Percentiles rank a stretch among this genome's conserved stretches.
Conservation (phyloP, 2,797 vertebrate genomes). For the Adelosebastes latens region DNA sequence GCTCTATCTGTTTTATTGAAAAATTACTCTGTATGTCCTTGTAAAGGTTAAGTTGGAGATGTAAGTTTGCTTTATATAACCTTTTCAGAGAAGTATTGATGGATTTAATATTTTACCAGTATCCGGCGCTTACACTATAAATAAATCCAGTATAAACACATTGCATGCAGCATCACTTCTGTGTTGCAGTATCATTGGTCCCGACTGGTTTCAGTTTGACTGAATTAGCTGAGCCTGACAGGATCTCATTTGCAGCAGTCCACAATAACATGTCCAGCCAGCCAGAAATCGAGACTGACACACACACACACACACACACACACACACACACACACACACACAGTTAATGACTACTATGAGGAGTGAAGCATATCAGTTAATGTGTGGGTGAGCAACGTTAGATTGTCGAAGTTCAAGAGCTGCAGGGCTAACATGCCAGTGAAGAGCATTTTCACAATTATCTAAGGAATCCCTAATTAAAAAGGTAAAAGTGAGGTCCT, state of each 20-base stretch:
- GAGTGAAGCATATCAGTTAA: slow-evolving; percentile 43
- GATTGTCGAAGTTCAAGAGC: slow-evolving; percentile 40
- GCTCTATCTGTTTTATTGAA: neutral
- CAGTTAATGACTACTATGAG: slow-evolving; percentile 29
- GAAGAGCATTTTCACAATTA: slow-evolving; percentile 13
- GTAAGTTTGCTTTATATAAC: neutral
- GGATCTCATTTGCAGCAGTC: slow-evolving; percentile 9
- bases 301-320: neutral
- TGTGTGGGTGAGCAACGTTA: slow-evolving; percentile 31
- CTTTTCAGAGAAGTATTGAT: slow-evolving; percentile 11
- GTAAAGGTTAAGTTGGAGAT: slow-evolving; percentile 6
- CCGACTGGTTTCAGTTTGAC: neutral
- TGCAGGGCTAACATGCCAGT: slow-evolving; percentile 13
- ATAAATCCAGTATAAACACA: neutral
- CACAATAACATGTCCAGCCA: neutral
- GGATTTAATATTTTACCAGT: neutral
- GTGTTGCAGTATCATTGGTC: neutral
- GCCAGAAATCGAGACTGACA: neutral
- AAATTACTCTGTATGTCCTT: neutral
- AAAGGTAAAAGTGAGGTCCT: neutral
- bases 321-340: neutral
- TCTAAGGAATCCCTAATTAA: slow-evolving; percentile 31
- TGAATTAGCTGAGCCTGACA: slow-evolving; percentile 13
- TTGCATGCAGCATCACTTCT: neutral
- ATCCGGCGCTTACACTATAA: neutral